Evolutionary conservation across 1,140 invertebrate genomes (phyloP).

Genomic region (Cotesia typhae): DNA sequence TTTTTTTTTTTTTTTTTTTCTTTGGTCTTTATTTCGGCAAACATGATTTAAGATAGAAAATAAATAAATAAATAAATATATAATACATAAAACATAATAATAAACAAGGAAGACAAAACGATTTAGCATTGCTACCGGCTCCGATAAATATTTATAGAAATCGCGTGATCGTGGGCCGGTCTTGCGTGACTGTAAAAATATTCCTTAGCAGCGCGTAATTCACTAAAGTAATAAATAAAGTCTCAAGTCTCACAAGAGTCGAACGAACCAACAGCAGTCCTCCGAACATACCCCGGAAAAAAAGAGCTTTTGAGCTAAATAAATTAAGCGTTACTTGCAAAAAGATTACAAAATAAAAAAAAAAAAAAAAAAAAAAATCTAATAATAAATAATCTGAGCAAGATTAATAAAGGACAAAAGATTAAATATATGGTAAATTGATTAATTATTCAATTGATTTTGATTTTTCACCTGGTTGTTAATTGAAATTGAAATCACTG

Average conservation of each 20-base stretch:
- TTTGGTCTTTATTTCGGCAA: background rate
- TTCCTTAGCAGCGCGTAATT: conserved; percentile 35
- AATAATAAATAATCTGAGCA: no score
- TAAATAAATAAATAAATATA: conserved; percentile 11
- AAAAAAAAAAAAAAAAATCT: background rate
- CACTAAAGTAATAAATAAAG: conserved; percentile 37
- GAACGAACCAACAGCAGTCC: background rate
- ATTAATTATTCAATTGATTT: conserved; percentile 16
- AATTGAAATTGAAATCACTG: background rate
- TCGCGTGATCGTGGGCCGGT: conserved; percentile 35
- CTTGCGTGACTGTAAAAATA: conserved; percentile 38
- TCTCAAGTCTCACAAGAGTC: conserved; percentile 26
- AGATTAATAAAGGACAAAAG: conserved; percentile 9
- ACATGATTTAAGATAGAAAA: background rate
- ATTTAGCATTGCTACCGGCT: conserved; percentile 36
- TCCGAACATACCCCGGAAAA: background rate
- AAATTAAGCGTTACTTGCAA: no score
- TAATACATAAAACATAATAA: conserved; percentile 18
- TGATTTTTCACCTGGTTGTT: background rate
- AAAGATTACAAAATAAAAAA: background rate
- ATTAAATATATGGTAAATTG: conserved; percentile 13
- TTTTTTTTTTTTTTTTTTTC: background rate
- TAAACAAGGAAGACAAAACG: conserved; percentile 23
- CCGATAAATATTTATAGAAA: conserved; percentile 39
- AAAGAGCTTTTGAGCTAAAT: conserved; percentile 5